Evolutionary conservation across 2,797 vertebrate species (phyloP), one percentile per base, ranked within the genome.

Genomic region (Dipus sagitta): DNA sequence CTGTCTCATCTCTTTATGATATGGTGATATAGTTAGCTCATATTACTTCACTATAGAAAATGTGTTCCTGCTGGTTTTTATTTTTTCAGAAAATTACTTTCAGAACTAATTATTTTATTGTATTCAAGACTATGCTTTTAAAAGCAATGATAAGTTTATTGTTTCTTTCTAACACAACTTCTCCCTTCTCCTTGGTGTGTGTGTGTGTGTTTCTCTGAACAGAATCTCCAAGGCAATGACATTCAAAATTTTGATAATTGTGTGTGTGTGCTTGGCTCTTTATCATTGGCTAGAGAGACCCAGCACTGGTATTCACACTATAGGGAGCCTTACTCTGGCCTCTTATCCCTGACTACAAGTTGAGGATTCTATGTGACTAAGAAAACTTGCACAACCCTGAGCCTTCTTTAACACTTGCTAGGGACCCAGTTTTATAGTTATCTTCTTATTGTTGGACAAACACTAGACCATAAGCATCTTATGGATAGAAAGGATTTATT

Each of bases 71-170:
- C 76, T 83, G n/a, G n/a, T 80, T 60, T 89, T 82, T 47, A 13
- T 32, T 86, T 11, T 92, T 81, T 77, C 28, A 68, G 83, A 84
- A 79, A 34, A 18, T 74, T 74, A 23, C 72, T 92, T 90, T 58
- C 11, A 71, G 21, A 62, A 6, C 54, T 84, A 9, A n/a, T 79
- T 62, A 28, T 89, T 72, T 91, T 42, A 74, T 64, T 92, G 18
- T 52, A 47, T 24, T 70, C 18, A 76, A 82, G n/a, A 82, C 0
- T 80, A 15, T 38, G 54, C 13, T 58, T 58, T 58, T 58, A 58
- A 1, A 58, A 58, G 54, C 17, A 58, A 12, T 14, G 17, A 58
- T 58, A 14, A 12, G 54, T 58, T 58, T 17, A 58, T 58, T 58
- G 13, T 58, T 58, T 58, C 54, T 58, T 17, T 58, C 54, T 58